A percentile compares a stretch with the other conserved stretches of the same genome.
Evolutionary conservation across 1,140 invertebrate species (phyloP).

Genomic region (Melitaea cinxia): DNA sequence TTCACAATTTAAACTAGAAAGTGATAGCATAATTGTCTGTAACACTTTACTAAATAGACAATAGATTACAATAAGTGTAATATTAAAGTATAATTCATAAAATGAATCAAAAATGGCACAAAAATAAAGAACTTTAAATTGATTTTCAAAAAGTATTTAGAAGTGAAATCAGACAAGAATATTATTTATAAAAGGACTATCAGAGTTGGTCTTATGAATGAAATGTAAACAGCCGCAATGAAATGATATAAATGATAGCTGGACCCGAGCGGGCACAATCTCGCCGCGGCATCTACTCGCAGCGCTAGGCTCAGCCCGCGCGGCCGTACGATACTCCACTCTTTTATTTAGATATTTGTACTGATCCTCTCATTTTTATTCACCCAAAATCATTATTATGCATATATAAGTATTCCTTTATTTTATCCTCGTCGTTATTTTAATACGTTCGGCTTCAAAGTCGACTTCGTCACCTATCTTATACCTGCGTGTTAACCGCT

Average conservation of each 20-base stretch:
- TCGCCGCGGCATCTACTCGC: constrained; percentile 63
- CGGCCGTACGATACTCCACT: constrained; percentile 59
- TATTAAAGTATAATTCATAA: not conserved
- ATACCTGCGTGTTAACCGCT: constrained; percentile 53
- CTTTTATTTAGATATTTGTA: constrained; percentile 76
- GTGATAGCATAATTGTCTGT: not conserved
- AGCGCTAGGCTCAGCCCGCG: constrained; percentile 44
- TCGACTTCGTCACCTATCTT: constrained; percentile 65
- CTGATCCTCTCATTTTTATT: constrained; percentile 76
- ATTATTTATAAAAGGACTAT: constrained; percentile 37
- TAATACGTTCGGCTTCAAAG: constrained; percentile 63
- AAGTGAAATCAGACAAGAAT: not conserved
- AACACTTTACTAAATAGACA: not conserved
- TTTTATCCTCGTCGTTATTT: constrained; percentile 75
- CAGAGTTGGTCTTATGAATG: constrained; percentile 71
- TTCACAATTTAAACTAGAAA: not conserved
- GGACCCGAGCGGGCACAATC: constrained; percentile 56
- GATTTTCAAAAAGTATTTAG: not conserved
- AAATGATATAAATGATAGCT: constrained; percentile 77
- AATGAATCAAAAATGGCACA: not conserved
- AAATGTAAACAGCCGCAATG: constrained; percentile 78
- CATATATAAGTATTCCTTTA: constrained; percentile 75
- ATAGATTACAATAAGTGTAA: not conserved
- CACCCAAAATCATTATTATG: constrained; percentile 74
- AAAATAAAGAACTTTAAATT: not conserved